Evolutionary conservation across 2,888 invertebrate genomes (phyloP).

Genomic region (Ypsolopha scabrella): DNA sequence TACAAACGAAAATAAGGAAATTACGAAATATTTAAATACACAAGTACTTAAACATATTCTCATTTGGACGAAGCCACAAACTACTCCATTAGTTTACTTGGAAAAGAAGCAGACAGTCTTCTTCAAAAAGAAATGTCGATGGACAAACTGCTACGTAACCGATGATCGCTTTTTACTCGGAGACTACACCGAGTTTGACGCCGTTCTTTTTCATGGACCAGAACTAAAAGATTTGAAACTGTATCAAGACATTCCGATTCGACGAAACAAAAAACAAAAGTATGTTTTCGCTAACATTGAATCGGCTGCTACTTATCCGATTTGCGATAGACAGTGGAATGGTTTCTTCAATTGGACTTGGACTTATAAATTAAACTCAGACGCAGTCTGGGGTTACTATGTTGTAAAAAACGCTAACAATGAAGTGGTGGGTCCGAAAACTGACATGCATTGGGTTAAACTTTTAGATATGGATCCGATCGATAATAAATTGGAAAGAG

Average conservation of each 20-base stretch:
- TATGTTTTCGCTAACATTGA: constrained; percentile 21
- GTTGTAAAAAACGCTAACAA: constrained; percentile 10
- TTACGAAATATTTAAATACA: too few relatives aligned
- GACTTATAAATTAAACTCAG: constrained; percentile 14
- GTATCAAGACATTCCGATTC: constrained; percentile 16
- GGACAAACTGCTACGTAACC: constrained; percentile 41
- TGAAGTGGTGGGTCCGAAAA: constrained; percentile 5
- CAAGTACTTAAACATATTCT: constrained; percentile 23
- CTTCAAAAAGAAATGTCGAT: constrained; percentile 27
- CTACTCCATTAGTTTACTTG: constrained; percentile 26
- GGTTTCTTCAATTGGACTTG: constrained; percentile 17
- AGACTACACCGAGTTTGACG: constrained; percentile 34
- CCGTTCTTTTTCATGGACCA: constrained; percentile 35
- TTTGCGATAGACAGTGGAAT: constrained; percentile 8
- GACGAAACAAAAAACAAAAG: constrained; percentile 33
- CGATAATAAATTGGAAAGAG: background rate
- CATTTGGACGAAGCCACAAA: constrained; percentile 26
- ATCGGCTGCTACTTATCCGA: constrained; percentile 12
- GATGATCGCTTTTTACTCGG: constrained; percentile 19
- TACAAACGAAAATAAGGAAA: too few relatives aligned
- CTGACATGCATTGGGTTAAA: constrained; percentile 5
- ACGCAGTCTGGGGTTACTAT: constrained; percentile 13
- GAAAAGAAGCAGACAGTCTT: constrained; percentile 24
- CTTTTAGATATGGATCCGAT: constrained; percentile 3
- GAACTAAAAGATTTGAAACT: constrained; percentile 18